These are phyloP conservation scores for Umimayanthus chanpuru DNA, from an alignment of 92 coral and sea anemone genomes.

Conservation along the genomic window DNA sequence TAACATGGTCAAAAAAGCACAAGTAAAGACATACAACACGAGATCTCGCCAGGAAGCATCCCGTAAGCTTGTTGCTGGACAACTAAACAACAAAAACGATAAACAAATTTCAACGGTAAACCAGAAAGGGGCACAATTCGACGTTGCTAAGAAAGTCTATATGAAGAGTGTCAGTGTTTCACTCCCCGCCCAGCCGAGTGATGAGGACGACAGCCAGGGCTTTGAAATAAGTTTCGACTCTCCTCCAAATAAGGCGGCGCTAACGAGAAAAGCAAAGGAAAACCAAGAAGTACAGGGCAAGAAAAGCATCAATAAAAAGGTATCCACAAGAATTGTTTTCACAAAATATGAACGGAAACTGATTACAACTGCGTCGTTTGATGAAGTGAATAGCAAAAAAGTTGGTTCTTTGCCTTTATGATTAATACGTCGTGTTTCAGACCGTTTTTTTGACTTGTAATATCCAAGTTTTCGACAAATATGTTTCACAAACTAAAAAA, in stretches of 20 bases:
- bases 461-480: too few species aligned
- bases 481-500: too few species aligned
- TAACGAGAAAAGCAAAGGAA: neutral
- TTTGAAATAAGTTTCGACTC: constrained; percentile 15
- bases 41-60: constrained; percentile 21
- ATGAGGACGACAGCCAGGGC: constrained; percentile 20
- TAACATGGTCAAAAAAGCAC: constrained; percentile 34
- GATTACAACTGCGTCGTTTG: neutral
- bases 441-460: too few species aligned
- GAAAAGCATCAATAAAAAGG: constrained; percentile 4
- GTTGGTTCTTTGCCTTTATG: too few species aligned
- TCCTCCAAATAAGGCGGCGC: neutral
- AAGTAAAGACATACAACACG: neutral
- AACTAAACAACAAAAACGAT: neutral
- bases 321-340: too few species aligned
- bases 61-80: neutral
- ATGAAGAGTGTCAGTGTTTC: neutral
- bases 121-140: neutral
- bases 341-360: neutral
- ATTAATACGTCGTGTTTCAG: too few species aligned
- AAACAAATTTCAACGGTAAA: neutral
- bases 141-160: neutral
- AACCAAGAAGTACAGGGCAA: neutral
- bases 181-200: neutral
- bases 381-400: too few species aligned